Evolutionary conservation across 2,113 vertebrate genomes (phyloP).

Genomic region (Campylomormyrus numenius): DNA sequence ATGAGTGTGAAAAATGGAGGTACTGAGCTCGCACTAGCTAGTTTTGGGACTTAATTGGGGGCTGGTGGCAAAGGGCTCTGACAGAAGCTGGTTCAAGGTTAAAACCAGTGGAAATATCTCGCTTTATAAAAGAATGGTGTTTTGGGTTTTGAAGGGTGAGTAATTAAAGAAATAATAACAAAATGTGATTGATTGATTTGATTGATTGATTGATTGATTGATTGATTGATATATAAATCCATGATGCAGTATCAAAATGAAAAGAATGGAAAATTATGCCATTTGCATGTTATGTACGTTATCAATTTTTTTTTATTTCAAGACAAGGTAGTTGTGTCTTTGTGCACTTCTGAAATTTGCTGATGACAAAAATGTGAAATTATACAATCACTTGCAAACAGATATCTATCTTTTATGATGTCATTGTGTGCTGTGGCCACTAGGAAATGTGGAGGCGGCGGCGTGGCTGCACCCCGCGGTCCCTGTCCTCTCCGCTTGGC

Average conservation of each 20-base stretch:
- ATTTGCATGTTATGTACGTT: neutral
- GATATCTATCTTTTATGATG: neutral
- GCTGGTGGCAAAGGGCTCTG: neutral
- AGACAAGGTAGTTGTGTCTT: neutral
- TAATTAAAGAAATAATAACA: neutral
- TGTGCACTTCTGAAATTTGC: neutral
- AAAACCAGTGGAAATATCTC: neutral
- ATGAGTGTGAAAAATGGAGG: constrained; percentile 51
- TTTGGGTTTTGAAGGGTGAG: neutral
- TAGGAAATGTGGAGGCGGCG: constrained; percentile 44
- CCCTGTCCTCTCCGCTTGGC: constrained; percentile 77
- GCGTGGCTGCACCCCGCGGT: constrained; percentile 79
- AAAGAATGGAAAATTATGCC: neutral
- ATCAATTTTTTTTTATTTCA: neutral
- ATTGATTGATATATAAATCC: neutral
- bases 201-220: neutral
- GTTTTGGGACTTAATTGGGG: neutral
- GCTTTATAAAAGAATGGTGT: neutral
- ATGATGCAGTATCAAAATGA: neutral
- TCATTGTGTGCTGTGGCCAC: neutral
- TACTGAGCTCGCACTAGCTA: constrained; percentile 24
- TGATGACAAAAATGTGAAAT: neutral
- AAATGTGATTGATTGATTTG: neutral
- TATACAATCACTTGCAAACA: neutral
- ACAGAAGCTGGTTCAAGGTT: neutral